Evolutionary conservation across 2,797 vertebrate species (phyloP).

Genomic region (Delichon dasypus): DNA sequence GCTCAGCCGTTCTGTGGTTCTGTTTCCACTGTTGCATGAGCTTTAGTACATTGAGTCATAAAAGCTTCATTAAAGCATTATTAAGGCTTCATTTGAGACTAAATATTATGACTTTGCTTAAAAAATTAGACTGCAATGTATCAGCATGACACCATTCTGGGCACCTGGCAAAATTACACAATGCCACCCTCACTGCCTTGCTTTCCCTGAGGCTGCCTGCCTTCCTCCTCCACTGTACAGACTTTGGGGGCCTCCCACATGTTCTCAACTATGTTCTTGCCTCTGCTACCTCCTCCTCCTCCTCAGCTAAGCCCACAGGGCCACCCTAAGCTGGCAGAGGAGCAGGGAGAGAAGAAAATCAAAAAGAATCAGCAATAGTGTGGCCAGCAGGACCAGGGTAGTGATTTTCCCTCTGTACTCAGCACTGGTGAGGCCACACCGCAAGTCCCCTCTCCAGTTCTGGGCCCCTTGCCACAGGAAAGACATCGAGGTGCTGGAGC

Average conservation of each 20-base stretch:
- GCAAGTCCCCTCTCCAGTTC: not conserved
- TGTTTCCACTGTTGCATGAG: not conserved
- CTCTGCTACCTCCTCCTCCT: not conserved
- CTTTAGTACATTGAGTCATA: not conserved
- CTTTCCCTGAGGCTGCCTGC: not conserved
- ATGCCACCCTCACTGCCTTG: no score
- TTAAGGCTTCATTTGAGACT: not conserved
- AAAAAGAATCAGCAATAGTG: not conserved
- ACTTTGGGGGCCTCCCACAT: not conserved
- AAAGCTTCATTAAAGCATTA: not conserved
- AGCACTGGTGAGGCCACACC: not conserved
- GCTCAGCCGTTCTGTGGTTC: not conserved
- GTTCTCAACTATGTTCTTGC: not conserved
- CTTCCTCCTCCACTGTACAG: not conserved
- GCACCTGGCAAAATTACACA: not conserved
- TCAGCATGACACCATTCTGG: not conserved
- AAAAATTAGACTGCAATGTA: not conserved
- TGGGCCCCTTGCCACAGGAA: rapidly evolving
- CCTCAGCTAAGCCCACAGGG: not conserved
- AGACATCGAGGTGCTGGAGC: not conserved
- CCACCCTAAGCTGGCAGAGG: rapidly evolving
- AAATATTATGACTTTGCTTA: not conserved
- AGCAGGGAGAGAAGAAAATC: not conserved
- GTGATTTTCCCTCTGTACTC: not conserved
- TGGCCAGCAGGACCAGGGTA: not conserved